Evolutionary conservation across 64 coral and sea anemone genomes (phyloP), one percentile per base, ranked within the genome.

Genomic region (Montipora sp.): DNA sequence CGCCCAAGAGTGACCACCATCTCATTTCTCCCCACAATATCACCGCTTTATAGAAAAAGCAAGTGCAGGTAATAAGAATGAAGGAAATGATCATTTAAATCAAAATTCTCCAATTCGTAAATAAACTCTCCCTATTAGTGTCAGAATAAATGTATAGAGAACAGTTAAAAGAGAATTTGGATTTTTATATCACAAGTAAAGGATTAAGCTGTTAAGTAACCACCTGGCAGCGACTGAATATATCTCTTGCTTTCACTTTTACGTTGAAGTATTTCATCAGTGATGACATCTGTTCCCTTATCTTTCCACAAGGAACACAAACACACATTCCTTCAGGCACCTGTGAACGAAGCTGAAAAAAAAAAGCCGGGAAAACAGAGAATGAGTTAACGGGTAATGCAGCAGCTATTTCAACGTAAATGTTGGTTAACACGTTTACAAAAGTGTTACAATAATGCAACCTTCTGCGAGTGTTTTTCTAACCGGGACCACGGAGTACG

Each of bases 161-260:
- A 57, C 53, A 57, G 6, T 11, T 57, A 57, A 8, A 3, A 11
- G 0, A 57, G 11, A 57, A 57, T 57, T 57, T 57, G 5, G 6
- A 55, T 55, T 55, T 4, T 55, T 55, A 10, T 5, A 67, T 24
- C 61, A 3, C 0, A n/a, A 87, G 0, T 36, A 36, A 18, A 10
- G 45, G 11, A 23, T 36, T 50, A 48, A 88, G 6, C 2, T 50
- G 7, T 58, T 45, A n/a, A 19, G 15, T 47, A 5, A 48, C 49
- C 21, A 98, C 97, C 94, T 98, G 97, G 44, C 97, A 98, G 51
- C 97, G 94, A 66, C 97, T 98, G 73, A 98, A 98, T 43, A 98
- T 95, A 75, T 98, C 97, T 63, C 80, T 36, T 79, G 60, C 66
- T 73, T 78, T 98, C 10, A 98, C 97, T 88, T 82, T 87, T 9